phyloP scores from a whole-genome alignment of 2,797 vertebrate genomes.

The Sebastes goodei region DNA sequence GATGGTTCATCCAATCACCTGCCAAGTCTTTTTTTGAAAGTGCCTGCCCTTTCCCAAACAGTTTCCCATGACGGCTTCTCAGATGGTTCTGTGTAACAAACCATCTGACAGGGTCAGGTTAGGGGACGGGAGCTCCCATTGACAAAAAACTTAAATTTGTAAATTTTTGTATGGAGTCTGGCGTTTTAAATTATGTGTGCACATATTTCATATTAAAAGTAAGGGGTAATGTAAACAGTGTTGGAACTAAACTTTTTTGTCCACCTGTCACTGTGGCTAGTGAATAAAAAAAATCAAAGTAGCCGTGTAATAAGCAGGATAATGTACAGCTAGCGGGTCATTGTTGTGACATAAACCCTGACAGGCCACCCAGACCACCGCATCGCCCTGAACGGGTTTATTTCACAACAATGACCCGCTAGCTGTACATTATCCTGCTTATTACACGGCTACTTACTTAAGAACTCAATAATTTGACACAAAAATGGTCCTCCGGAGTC shows the following conservation, averaged over 20 bases:
- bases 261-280: too few species aligned
- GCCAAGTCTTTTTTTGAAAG: neutral
- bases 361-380: too few species aligned
- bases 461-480: neutral
- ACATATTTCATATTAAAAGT: neutral
- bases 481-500: neutral
- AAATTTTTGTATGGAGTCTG: neutral
- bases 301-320: too few species aligned
- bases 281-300: too few species aligned
- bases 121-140: neutral
- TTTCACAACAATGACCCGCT: neutral
- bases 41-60: neutral
- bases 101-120: neutral
- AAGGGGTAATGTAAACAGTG: too few species aligned
- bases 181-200: neutral
- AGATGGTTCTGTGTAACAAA: neutral
- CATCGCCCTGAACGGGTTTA: neutral
- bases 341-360: neutral
- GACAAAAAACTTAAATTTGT: neutral
- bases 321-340: too few species aligned
- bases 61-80: neutral
- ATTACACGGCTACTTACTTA: neutral
- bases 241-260: too few species aligned
- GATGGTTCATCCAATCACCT: neutral
- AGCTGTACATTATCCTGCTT: neutral